Evolutionary conservation across 2,113 vertebrate genomes (phyloP), one percentile per base, ranked within the genome.

Genomic region (Cricetomys ansorgei): DNA sequence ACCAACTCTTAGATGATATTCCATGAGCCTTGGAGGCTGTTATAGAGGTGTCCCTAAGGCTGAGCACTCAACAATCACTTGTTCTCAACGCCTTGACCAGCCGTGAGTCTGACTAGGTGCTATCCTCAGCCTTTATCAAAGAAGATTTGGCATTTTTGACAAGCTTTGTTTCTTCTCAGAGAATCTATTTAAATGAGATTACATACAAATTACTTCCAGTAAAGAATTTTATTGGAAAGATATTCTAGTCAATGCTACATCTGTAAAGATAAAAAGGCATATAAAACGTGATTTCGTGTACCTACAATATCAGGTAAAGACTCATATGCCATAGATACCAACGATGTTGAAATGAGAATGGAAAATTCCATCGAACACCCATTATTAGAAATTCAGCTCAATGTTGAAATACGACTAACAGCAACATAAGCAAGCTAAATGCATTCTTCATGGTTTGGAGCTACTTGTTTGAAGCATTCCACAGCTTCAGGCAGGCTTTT

Each of bases 111-210:
- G 55, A 43, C 25, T 59, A n/a, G 27, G 57, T 45, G 25, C n/a
- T 19, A 43, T 45, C 7, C 55, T 62, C 2, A 31, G 57, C 25
- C 15, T 21, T 84, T 15, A 65, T 84, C 16, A 45, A 65, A 45
- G 40, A 84, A 62, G 8, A 3, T 43, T 94, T 88, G 65, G 11
- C 37, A 45, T 92, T 97, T 92, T 67, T 96, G 88, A 85, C 5
- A 79, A 17, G 70, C 87, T 92, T 37, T 17, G 13, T 4, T 69
- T 31, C 5, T 40, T 21, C 0, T 13, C 12, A 87, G 23, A 88
- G 73, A 96, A 96, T 96, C 75, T 34, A 77, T 81, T 79, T 95
- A 90, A 92, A 90, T 65, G 48, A 94, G 53, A 96, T 94, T n/a
- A 3, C 40, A 90, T 62, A 21, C 59, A 80, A 92, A 79, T 48